These are phyloP conservation scores for Myiozetetes cayanensis DNA, from an alignment of 2,113 vertebrate species.

Conservation along the genomic window DNA sequence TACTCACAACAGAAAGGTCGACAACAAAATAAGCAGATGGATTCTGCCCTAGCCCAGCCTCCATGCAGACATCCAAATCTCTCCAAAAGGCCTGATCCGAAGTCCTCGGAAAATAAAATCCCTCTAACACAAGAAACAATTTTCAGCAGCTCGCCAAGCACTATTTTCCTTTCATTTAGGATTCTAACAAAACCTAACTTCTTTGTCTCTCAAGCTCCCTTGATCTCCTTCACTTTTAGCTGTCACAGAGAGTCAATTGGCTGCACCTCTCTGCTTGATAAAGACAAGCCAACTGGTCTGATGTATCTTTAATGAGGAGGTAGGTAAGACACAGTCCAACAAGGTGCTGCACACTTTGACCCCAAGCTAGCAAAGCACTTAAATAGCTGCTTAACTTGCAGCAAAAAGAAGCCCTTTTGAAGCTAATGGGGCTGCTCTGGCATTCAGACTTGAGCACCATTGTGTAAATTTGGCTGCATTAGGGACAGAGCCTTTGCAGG, in stretches of 20 bases:
- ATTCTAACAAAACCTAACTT: constrained; percentile 39
- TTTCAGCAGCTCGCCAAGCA: background rate
- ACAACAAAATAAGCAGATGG: background rate
- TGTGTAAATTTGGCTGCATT: background rate
- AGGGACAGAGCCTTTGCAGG: background rate
- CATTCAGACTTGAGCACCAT: constrained; percentile 3
- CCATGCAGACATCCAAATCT: background rate
- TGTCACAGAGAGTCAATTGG: constrained; percentile 60
- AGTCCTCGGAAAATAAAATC: constrained; percentile 1
- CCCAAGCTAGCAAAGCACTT: constrained; percentile 44
- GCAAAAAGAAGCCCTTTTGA: constrained; percentile 20
- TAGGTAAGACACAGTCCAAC: constrained; percentile 42
- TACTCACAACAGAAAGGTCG: background rate
- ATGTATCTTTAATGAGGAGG: constrained; percentile 60
- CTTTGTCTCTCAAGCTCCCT: constrained; percentile 56
- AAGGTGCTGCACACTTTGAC: constrained; percentile 49
- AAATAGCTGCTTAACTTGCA: constrained; percentile 42
- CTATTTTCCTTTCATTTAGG: constrained; percentile 42
- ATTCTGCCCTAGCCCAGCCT: background rate
- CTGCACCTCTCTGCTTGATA: constrained; percentile 54
- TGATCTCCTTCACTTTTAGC: constrained; percentile 54
- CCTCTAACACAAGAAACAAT: background rate
- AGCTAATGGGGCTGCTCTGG: constrained; percentile 6
- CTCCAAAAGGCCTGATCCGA: background rate
- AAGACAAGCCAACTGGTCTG: constrained; percentile 47